Conservation (phyloP, 1,140 invertebrate species). For the Bacillus rossius region DNA sequence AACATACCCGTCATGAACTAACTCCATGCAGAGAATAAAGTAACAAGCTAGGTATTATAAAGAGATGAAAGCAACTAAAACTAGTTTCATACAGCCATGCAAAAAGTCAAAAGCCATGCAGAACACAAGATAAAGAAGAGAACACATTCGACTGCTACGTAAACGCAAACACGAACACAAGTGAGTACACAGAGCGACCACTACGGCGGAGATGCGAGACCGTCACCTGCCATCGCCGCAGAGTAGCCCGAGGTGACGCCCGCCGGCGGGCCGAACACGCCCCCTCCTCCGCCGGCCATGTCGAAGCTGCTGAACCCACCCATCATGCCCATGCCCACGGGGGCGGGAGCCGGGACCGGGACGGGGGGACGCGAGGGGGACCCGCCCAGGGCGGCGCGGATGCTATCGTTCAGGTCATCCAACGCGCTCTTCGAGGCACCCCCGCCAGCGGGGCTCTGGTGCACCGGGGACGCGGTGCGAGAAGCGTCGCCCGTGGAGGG, state of each 20-base stretch:
- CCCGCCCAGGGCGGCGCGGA: slow-evolving; percentile 58
- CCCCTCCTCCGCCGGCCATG: slow-evolving; percentile 22
- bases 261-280: slow-evolving; percentile 9
- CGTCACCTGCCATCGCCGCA: slow-evolving; percentile 28
- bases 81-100: background rate
- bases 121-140: background rate
- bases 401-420: slow-evolving; percentile 64
- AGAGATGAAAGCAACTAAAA: too few relatives aligned
- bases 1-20: too few relatives aligned
- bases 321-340: slow-evolving; percentile 7
- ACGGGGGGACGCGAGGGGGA: slow-evolving; percentile 49
- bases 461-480: slow-evolving; percentile 28
- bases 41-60: too few relatives aligned
- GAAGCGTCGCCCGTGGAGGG: slow-evolving; percentile 19
- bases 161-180: too few relatives aligned
- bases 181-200: too few relatives aligned
- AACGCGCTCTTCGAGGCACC: slow-evolving; percentile 53
- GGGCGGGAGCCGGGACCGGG: background rate
- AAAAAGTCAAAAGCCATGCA: background rate
- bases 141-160: too few relatives aligned
- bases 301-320: background rate
- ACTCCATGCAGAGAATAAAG: too few relatives aligned
- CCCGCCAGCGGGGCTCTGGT: background rate
- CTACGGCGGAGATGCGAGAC: background rate
- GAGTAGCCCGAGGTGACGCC: slow-evolving; percentile 13